Conservation (phyloP, 1,140 invertebrate genomes). For the Diachasma alloeum region DNA sequence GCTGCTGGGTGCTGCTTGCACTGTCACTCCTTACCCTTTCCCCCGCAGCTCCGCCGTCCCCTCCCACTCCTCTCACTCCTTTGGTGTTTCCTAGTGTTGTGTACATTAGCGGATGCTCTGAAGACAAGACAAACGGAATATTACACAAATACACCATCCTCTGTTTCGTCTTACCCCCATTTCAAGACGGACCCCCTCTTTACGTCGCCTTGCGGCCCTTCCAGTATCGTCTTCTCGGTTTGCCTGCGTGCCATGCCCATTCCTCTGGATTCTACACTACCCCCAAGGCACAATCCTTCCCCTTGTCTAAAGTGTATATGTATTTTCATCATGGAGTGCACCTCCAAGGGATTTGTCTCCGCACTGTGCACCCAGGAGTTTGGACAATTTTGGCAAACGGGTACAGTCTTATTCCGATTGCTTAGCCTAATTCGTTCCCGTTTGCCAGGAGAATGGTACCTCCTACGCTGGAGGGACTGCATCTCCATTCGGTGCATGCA, state of each 20-base stretch:
- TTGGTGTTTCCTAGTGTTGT: constrained; percentile 49
- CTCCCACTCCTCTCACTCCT: constrained; percentile 10
- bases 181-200: background rate
- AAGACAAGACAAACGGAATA: constrained; percentile 67
- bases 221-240: background rate
- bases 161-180: constrained; percentile 24
- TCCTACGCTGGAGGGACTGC: background rate
- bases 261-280: background rate
- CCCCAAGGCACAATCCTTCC: background rate
- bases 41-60: constrained; percentile 10
- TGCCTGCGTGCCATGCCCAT: background rate
- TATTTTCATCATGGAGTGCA: constrained; percentile 38
- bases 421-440: constrained; percentile 60
- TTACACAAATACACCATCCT: constrained; percentile 62
- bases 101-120: constrained; percentile 64
- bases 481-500: background rate
- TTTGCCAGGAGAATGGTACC: constrained; percentile 43
- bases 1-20: constrained; percentile 49
- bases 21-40: constrained; percentile 32
- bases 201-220: background rate
- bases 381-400: constrained; percentile 50
- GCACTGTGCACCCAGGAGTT: constrained; percentile 40
- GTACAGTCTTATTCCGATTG: constrained; percentile 53
- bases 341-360: constrained; percentile 48
- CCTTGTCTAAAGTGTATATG: background rate